These are phyloP conservation scores for Drosophila virilis DNA, from an alignment of 1,140 invertebrate species.

Conservation along the genomic window DNA sequence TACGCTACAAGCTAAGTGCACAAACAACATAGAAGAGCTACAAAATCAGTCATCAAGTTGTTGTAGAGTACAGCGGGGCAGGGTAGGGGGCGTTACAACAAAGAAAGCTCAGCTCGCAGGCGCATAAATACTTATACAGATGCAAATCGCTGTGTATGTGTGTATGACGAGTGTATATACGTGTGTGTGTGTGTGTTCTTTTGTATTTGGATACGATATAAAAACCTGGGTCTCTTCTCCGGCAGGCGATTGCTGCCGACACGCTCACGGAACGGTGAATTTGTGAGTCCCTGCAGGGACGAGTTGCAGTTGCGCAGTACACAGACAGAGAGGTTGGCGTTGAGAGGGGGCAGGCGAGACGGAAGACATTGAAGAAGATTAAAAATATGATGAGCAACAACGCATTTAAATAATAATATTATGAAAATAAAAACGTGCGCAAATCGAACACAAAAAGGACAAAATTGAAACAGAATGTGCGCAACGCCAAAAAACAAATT, in stretches of 20 bases:
- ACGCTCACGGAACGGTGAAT: slow-evolving; percentile 93
- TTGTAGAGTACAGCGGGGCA: slow-evolving; percentile 11
- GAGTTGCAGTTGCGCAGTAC: slow-evolving; percentile 29
- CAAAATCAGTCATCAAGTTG: slow-evolving; percentile 18
- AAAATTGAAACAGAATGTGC: slow-evolving; percentile 34
- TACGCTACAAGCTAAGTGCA: slow-evolving; percentile 52
- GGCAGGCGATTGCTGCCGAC: slow-evolving; percentile 93
- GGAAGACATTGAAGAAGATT: slow-evolving; percentile 56
- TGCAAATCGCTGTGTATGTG: slow-evolving; percentile 43
- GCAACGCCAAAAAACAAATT: slow-evolving; percentile 32
- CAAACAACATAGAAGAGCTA: slow-evolving; percentile 39
- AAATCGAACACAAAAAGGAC: slow-evolving; percentile 6
- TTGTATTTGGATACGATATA: slow-evolving; percentile 75
- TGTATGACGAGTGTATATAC: slow-evolving; percentile 21
- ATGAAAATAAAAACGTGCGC: slow-evolving; percentile 36
- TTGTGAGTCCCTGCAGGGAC: slow-evolving; percentile 86
- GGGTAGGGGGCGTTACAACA: slow-evolving; percentile 10
- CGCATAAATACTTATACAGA: slow-evolving; percentile 48
- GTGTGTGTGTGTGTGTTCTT: slow-evolving; percentile 4
- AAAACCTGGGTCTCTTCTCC: slow-evolving; percentile 92
- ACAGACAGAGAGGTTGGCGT: slow-evolving; percentile 29
- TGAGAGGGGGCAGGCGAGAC: slow-evolving; percentile 33
- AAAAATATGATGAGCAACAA: slow-evolving; percentile 42
- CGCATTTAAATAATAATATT: slow-evolving; percentile 13
- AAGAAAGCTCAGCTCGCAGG: slow-evolving; percentile 38